A percentile compares a stretch with the other conserved stretches of the same genome.
Conservation (phyloP, 2,888 invertebrate genomes). For the Matsumyia berberina region DNA sequence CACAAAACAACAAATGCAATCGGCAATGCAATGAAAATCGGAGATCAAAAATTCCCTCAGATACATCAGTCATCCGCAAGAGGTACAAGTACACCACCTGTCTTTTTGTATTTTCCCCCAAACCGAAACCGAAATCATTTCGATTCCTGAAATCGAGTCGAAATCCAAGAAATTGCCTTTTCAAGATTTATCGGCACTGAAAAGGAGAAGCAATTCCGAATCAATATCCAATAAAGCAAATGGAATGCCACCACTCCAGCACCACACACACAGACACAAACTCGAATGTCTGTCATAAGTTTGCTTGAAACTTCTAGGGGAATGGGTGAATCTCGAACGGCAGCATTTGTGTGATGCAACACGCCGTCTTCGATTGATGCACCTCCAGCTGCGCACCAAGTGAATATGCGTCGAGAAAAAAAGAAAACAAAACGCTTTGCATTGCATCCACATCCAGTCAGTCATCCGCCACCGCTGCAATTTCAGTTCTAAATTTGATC, state of each 20-base stretch:
- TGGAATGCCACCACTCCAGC: neutral
- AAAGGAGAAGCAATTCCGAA: constrained; percentile 49
- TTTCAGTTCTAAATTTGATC: constrained; percentile 39
- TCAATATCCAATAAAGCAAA: constrained; percentile 54
- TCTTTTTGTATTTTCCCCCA: constrained; percentile 1
- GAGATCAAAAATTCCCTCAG: constrained; percentile 18
- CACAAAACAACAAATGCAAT: constrained; percentile 10
- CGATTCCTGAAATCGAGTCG: constrained; percentile 15
- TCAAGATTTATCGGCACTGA: constrained; percentile 27
- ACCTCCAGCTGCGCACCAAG: constrained; percentile 53
- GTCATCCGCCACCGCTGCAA: neutral
- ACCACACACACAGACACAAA: neutral
- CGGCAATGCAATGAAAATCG: neutral
- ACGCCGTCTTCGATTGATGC: constrained; percentile 38
- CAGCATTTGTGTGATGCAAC: constrained; percentile 31
- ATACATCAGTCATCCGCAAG: neutral
- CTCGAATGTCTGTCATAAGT: constrained; percentile 37
- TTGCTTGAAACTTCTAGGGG: constrained; percentile 4
- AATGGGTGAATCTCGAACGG: neutral
- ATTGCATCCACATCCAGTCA: constrained; percentile 3
- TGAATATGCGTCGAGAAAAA: constrained; percentile 15
- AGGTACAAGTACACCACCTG: constrained; percentile 31
- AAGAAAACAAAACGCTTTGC: constrained; percentile 6
- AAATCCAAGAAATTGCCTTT: constrained; percentile 43
- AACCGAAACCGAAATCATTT: constrained; percentile 1